These are phyloP conservation scores for Temnothorax curvispinosus DNA, from an alignment of 1,140 invertebrate species.

Conservation along the genomic window DNA sequence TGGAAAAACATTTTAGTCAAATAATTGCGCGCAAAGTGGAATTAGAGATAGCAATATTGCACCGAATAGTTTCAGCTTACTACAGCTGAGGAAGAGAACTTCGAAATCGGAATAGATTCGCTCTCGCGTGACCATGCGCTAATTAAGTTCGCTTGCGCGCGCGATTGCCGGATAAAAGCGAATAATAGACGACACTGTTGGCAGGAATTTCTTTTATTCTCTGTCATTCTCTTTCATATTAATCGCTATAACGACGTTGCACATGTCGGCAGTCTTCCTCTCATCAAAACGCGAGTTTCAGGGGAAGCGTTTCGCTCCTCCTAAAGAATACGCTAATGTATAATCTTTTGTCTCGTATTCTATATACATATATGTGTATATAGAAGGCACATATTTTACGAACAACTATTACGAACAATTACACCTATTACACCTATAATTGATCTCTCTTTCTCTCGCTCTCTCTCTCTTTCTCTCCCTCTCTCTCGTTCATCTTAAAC, in stretches of 20 bases:
- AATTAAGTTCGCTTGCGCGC: conserved; percentile 9
- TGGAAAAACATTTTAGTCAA: neutral
- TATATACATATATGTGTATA: conserved; percentile 1
- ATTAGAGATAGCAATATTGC: neutral
- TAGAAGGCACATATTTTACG: conserved; percentile 78
- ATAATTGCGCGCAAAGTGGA: neutral
- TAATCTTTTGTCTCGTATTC: conserved; percentile 2
- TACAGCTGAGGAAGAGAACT: neutral
- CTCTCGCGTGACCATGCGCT: conserved; percentile 11
- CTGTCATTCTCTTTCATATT: conserved; percentile 54
- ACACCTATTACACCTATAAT: conserved; percentile 43
- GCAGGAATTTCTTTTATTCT: conserved; percentile 59
- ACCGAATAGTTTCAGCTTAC: neutral
- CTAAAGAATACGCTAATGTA: conserved; percentile 25
- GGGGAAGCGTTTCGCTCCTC: conserved; percentile 67
- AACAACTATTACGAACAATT: conserved; percentile 61
- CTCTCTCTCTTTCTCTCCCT: conserved; percentile 56
- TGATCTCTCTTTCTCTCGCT: conserved; percentile 67
- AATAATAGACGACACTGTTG: neutral
- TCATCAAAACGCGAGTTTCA: conserved; percentile 68
- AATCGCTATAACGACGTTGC: conserved; percentile 71
- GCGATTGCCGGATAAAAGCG: neutral
- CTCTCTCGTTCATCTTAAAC: conserved; percentile 72
- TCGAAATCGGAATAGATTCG: conserved; percentile 3
- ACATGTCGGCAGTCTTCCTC: conserved; percentile 81